Conservation (phyloP, 2,888 invertebrate genomes). For the Agrenia bidenticulata region DNA sequence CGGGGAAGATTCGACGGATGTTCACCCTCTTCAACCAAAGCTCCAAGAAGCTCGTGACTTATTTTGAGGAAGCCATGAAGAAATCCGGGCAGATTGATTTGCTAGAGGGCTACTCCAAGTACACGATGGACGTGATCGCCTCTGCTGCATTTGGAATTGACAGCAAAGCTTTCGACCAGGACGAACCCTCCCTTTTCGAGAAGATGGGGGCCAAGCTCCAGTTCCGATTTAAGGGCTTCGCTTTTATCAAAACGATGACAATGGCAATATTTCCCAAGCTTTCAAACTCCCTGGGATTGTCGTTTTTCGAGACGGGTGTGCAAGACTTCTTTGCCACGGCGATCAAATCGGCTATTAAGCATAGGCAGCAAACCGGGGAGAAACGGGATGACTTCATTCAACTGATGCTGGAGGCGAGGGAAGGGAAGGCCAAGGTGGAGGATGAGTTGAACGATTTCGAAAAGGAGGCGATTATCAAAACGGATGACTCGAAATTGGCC, state of each 20-base stretch:
- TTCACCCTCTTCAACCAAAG: slow-evolving; percentile 64
- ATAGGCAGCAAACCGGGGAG: slow-evolving; percentile 59
- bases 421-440: slow-evolving; percentile 26
- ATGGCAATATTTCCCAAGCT: slow-evolving; percentile 55
- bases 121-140: slow-evolving; percentile 66
- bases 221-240: slow-evolving; percentile 53
- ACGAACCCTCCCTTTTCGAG: slow-evolving; percentile 59
- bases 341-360: slow-evolving; percentile 59
- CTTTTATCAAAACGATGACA: slow-evolving; percentile 54
- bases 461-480: slow-evolving; percentile 29
- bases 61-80: slow-evolving; percentile 56
- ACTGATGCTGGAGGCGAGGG: slow-evolving; percentile 32
- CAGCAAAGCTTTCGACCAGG: slow-evolving; percentile 62
- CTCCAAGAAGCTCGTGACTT: slow-evolving; percentile 60
- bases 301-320: slow-evolving; percentile 54
- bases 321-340: slow-evolving; percentile 59
- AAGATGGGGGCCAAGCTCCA: slow-evolving; percentile 56
- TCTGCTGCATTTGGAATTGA: slow-evolving; percentile 66
- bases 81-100: slow-evolving; percentile 58
- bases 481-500: neutral
- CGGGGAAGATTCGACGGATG: slow-evolving; percentile 68
- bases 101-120: slow-evolving; percentile 63
- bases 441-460: slow-evolving; percentile 30
- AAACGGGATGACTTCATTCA: slow-evolving; percentile 40
- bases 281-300: slow-evolving; percentile 55